phyloP scores from a whole-genome alignment of 30 jellyfish, hydroid and myxozoan genomes.

The Aurelia coerulea region DNA sequence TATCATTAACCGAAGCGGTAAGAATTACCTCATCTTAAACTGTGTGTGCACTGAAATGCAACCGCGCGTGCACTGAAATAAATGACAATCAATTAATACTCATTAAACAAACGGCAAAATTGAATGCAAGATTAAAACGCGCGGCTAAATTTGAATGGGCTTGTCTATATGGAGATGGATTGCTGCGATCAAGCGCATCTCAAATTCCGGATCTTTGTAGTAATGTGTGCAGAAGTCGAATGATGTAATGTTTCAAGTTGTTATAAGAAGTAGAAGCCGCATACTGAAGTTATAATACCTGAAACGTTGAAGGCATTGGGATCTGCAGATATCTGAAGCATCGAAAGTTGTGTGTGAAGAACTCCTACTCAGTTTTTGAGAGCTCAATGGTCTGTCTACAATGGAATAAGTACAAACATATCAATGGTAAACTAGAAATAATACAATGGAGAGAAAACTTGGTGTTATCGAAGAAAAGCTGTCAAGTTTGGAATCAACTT shows the following conservation, averaged over 20 bases:
- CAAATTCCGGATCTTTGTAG: constrained; percentile 67
- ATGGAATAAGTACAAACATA: too few species aligned
- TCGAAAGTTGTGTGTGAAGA: too few species aligned
- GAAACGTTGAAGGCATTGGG: background rate
- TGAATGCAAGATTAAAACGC: constrained; percentile 16
- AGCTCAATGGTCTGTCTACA: too few species aligned
- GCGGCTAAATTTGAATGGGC: constrained; percentile 3
- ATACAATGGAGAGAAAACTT: too few species aligned
- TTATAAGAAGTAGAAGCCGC: constrained; percentile 7
- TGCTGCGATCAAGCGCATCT: constrained; percentile 41
- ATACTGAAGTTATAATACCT: background rate
- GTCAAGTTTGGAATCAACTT: too few species aligned
- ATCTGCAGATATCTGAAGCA: background rate
- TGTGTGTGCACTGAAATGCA: constrained; percentile 1
- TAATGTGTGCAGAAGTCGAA: constrained; percentile 48
- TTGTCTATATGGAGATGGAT: background rate
- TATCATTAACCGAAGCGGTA: constrained; percentile 37
- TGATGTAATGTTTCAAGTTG: constrained; percentile 45
- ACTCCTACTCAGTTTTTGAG: too few species aligned
- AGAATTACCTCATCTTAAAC: constrained; percentile 56
- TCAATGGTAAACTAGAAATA: too few species aligned
- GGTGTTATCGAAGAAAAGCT: too few species aligned
- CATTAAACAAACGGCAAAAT: background rate
- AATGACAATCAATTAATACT: background rate
- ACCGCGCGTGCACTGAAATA: constrained; percentile 26